Conservation (phyloP, 2,797 vertebrate species). For the Propithecus perrieri region DNA sequence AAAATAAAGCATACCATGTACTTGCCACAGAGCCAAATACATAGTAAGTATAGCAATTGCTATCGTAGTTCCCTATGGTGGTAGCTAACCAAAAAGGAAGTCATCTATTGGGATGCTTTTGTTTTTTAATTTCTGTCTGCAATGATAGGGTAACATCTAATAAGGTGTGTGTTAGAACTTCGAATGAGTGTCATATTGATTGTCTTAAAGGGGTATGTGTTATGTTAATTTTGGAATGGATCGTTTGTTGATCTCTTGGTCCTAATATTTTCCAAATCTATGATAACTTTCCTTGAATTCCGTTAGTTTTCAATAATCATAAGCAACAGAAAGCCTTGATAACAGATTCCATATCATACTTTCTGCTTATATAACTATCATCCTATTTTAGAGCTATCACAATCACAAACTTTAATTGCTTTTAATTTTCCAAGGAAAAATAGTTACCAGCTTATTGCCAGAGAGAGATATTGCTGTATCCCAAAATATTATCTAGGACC, state of each 20-base stretch:
- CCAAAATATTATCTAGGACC: background rate
- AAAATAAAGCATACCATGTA: background rate
- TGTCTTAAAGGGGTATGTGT: background rate
- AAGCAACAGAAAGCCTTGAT: background rate
- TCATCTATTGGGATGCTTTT: background rate
- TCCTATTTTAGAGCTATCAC: background rate
- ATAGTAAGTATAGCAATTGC: background rate
- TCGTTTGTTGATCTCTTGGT: background rate
- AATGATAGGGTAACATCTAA: background rate
- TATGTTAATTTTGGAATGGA: background rate
- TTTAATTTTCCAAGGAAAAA: constrained; percentile 44
- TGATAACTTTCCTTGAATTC: background rate
- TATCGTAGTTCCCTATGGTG: background rate
- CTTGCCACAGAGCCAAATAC: background rate
- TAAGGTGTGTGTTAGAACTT: background rate
- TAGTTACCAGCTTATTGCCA: background rate
- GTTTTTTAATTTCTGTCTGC: background rate
- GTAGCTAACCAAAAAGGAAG: background rate
- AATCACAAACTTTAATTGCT: background rate
- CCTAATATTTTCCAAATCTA: background rate
- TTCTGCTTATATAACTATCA: background rate
- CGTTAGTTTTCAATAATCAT: background rate
- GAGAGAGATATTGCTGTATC: background rate
- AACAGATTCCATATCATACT: background rate
- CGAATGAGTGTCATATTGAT: background rate